phyloP scores from a whole-genome alignment of 2,797 vertebrate species.

The Fundulus diaphanus region DNA sequence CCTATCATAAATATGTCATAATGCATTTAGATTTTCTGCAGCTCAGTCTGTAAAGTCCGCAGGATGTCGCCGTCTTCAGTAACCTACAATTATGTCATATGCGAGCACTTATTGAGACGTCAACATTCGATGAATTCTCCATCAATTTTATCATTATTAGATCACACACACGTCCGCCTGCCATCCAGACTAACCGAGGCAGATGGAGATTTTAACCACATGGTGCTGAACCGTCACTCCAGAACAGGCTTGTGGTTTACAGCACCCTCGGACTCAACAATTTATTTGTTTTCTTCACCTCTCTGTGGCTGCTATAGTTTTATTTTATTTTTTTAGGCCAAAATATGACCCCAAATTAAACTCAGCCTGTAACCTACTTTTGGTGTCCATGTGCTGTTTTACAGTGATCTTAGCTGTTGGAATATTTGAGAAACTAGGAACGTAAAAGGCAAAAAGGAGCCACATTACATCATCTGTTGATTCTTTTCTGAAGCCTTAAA shows the following conservation, averaged over 20 bases:
- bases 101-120: slow-evolving; percentile 50
- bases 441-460: background rate
- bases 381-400: background rate
- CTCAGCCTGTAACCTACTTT: background rate
- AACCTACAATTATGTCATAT: slow-evolving; percentile 59
- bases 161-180: slow-evolving; percentile 46
- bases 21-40: slow-evolving; percentile 45
- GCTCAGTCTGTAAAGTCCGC: slow-evolving; percentile 46
- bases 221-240: slow-evolving; percentile 51
- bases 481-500: background rate
- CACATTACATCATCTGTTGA: background rate
- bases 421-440: background rate
- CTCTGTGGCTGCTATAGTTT: slow-evolving; percentile 25
- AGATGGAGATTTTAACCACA: slow-evolving; percentile 66
- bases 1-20: slow-evolving; percentile 64
- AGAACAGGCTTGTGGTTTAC: slow-evolving; percentile 58
- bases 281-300: slow-evolving; percentile 28
- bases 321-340: slow-evolving; percentile 47
- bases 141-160: slow-evolving; percentile 67
- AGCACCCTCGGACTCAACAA: slow-evolving; percentile 53
- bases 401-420: background rate
- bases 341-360: slow-evolving; percentile 16
- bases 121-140: slow-evolving; percentile 57
- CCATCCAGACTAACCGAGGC: slow-evolving; percentile 51
- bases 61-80: slow-evolving; percentile 28